Conservation (phyloP, 2,113 vertebrate species). For the Dipodomys merriami region DNA sequence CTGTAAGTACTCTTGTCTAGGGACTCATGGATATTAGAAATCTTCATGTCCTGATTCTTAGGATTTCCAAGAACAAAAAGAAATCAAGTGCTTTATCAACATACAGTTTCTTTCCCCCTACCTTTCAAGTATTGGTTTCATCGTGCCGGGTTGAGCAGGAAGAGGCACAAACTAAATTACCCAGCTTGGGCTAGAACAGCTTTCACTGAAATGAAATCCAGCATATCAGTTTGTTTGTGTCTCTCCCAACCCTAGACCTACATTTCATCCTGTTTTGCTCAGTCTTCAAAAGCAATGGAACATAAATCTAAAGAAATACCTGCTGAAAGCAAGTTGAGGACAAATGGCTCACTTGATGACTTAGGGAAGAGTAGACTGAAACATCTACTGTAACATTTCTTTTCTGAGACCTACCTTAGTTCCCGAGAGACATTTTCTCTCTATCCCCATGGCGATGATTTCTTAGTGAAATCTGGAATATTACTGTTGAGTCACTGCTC, state of each 20-base stretch:
- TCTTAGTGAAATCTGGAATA: neutral
- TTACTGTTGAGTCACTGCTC: neutral
- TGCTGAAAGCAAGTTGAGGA: neutral
- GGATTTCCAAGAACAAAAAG: neutral
- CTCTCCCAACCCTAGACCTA: neutral
- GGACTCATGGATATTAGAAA: neutral
- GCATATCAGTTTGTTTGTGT: neutral
- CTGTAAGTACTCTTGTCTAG: neutral
- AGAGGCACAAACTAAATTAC: neutral
- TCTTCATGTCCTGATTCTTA: neutral
- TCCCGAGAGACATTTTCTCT: constrained; percentile 6
- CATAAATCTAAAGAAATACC: neutral
- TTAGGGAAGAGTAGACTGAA: neutral
- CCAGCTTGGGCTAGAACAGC: neutral
- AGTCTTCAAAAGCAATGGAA: constrained; percentile 27
- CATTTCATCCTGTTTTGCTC: constrained; percentile 11
- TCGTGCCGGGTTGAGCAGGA: neutral
- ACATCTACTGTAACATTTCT: neutral
- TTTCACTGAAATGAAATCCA: neutral
- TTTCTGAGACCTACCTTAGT: neutral
- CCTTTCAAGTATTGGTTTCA: neutral
- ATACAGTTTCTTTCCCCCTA: neutral
- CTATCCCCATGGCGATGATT: neutral
- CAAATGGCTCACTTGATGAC: neutral
- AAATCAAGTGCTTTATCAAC: neutral